These are phyloP conservation scores for Hartigia nigra DNA, from an alignment of 2,888 invertebrate genomes.

Conservation along the genomic window DNA sequence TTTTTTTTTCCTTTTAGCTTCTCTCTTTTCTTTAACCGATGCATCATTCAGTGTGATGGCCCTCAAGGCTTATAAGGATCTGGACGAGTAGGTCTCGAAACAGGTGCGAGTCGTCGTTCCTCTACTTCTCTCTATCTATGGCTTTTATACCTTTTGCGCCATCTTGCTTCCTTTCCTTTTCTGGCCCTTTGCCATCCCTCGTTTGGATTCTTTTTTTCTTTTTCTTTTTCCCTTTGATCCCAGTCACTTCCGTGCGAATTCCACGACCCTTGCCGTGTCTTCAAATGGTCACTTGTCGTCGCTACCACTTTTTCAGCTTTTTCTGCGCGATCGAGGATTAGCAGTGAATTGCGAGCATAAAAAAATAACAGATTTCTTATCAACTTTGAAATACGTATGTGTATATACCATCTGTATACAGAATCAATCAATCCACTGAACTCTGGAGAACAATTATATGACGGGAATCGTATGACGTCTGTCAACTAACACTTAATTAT, in stretches of 20 bases:
- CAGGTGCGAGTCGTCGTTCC: conserved; percentile 34
- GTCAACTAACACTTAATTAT: not conserved
- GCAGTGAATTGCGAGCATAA: not conserved
- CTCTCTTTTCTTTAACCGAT: conserved; percentile 22
- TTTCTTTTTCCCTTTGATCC: not conserved
- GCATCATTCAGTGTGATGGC: conserved; percentile 32
- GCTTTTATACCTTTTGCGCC: conserved; percentile 9
- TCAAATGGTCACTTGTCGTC: not conserved
- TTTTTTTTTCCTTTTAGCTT: not conserved
- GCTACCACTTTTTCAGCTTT: not conserved
- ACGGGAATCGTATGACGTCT: not conserved
- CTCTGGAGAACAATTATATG: not conserved
- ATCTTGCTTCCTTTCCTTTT: not conserved
- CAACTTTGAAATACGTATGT: not conserved
- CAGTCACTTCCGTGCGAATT: not conserved
- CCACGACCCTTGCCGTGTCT: not conserved
- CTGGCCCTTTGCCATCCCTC: not conserved
- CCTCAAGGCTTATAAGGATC: conserved; percentile 30
- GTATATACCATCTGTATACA: not conserved
- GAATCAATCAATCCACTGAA: not conserved
- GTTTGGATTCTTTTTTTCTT: not conserved
- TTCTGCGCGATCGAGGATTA: not conserved
- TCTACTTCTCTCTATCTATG: conserved; percentile 17
- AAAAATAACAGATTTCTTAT: not conserved
- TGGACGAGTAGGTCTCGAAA: conserved; percentile 26